A percentile compares a stretch with the other conserved stretches of the same genome.
Evolutionary conservation across 2,888 invertebrate species (phyloP).

Genomic region (Augiades crinisus): DNA sequence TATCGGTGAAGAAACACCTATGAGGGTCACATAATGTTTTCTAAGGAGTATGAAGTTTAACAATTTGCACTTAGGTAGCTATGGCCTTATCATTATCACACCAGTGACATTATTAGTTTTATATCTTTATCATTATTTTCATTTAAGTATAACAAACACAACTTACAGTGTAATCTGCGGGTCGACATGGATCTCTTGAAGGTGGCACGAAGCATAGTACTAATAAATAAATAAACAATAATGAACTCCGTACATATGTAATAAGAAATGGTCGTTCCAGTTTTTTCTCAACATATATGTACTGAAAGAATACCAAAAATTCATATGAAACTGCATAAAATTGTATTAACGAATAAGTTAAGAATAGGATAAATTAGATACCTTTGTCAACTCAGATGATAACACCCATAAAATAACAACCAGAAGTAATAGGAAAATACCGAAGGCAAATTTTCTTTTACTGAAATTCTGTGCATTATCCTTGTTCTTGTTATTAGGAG

Average conservation of each 20-base stretch:
- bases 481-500: constrained; percentile 62
- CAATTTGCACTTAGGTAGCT: no score
- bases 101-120: no score
- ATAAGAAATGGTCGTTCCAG: constrained; percentile 97
- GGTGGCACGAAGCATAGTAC: constrained; percentile 94
- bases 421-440: constrained; percentile 91
- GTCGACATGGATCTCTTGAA: constrained; percentile 92
- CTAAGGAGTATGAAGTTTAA: no score
- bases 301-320: constrained; percentile 81
- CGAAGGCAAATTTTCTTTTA: constrained; percentile 85
- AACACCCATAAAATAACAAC: constrained; percentile 98
- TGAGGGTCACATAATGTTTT: no score
- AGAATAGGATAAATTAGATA: constrained; percentile 54
- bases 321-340: not conserved
- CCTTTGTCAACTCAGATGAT: constrained; percentile 96
- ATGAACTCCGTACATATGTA: constrained; percentile 96
- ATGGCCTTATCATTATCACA: no score
- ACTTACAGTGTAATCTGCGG: constrained; percentile 88
- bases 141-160: not conserved
- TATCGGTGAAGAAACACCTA: no score
- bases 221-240: constrained; percentile 95
- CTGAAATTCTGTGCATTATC: constrained; percentile 61
- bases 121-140: no score
- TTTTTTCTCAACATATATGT: constrained; percentile 90
- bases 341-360: not conserved